A percentile compares a stretch with the other conserved stretches of the same genome.
Evolutionary conservation across 2,888 invertebrate genomes (phyloP).

Genomic region (Habroteleia sp.): DNA sequence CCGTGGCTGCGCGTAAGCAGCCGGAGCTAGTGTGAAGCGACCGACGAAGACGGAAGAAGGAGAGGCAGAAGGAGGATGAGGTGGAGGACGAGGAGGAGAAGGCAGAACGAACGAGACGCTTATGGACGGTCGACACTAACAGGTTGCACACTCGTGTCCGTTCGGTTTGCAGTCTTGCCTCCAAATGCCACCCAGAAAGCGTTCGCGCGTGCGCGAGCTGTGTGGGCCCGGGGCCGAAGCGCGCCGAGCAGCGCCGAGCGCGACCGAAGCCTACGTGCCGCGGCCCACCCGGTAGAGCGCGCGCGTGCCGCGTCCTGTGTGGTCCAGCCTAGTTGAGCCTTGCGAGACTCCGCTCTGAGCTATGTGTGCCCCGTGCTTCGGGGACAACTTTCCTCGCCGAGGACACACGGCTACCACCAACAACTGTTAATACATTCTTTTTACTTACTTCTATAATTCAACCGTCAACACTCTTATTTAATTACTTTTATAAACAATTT

Average conservation of each 20-base stretch:
- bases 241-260: slow-evolving; percentile 68
- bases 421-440: slow-evolving; percentile 15
- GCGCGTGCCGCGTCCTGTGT: slow-evolving; percentile 90
- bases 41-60: slow-evolving; percentile 55
- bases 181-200: slow-evolving; percentile 80
- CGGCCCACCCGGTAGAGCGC: slow-evolving; percentile 83
- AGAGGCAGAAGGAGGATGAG: too few relatives aligned
- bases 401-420: slow-evolving; percentile 18
- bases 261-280: slow-evolving; percentile 77
- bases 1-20: slow-evolving; percentile 16
- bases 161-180: slow-evolving; percentile 74
- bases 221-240: slow-evolving; percentile 76
- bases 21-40: slow-evolving; percentile 60
- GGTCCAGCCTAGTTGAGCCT: slow-evolving; percentile 81
- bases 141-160: slow-evolving; percentile 73
- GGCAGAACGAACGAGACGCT: slow-evolving; percentile 69
- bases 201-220: slow-evolving; percentile 80
- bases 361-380: slow-evolving; percentile 62
- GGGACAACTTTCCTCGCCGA: slow-evolving; percentile 27
- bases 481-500: too few relatives aligned
- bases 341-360: slow-evolving; percentile 61
- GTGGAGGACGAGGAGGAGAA: slow-evolving; percentile 56
- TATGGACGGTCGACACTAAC: slow-evolving; percentile 78
- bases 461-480: too few relatives aligned
- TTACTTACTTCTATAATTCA: background rate